phyloP scores from a whole-genome alignment of 2,888 invertebrate species.

The Eulithis prunata region DNA sequence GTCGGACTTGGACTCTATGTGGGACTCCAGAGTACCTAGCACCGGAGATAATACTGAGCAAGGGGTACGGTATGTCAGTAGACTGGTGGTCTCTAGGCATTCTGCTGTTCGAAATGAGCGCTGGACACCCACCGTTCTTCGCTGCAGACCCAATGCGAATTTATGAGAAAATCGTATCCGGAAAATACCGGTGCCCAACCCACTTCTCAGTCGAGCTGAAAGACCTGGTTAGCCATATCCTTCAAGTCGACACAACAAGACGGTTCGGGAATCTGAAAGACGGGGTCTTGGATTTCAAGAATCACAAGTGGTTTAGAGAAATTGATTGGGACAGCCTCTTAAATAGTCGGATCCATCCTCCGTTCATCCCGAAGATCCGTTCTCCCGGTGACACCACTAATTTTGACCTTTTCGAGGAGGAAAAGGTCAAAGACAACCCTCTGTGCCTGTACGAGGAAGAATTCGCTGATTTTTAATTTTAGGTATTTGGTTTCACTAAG shows the following conservation, averaged over 20 bases:
- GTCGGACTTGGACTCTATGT: conserved; percentile 95
- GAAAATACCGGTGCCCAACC: conserved; percentile 92
- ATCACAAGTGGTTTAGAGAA: conserved; percentile 94
- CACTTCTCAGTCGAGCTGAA: conserved; percentile 92
- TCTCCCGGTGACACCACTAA: conserved; percentile 88
- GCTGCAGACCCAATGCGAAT: conserved; percentile 97
- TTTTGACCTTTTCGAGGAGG: conserved; percentile 87
- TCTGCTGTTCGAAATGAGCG: conserved; percentile 94
- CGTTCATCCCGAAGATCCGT: conserved; percentile 85
- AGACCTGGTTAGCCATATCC: conserved; percentile 90
- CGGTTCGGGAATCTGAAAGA: conserved; percentile 95
- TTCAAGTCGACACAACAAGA: conserved; percentile 84
- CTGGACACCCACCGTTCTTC: conserved; percentile 97
- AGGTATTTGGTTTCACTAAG: conserved; percentile 31
- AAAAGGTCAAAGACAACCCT: conserved; percentile 78
- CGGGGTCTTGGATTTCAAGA: conserved; percentile 95
- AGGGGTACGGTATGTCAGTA: conserved; percentile 95
- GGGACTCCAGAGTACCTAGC: conserved; percentile 99
- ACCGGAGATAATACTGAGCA: conserved; percentile 95
- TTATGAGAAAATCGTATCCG: conserved; percentile 96
- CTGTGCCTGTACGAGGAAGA: conserved; percentile 85
- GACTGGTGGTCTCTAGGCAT: conserved; percentile 99
- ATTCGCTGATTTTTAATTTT: conserved; percentile 87
- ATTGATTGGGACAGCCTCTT: conserved; percentile 95
- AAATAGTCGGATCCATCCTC: conserved; percentile 88